Evolutionary conservation across 1,140 invertebrate species (phyloP), one percentile per base, ranked within the genome.

Genomic region (Rhagoletis zephyria): DNA sequence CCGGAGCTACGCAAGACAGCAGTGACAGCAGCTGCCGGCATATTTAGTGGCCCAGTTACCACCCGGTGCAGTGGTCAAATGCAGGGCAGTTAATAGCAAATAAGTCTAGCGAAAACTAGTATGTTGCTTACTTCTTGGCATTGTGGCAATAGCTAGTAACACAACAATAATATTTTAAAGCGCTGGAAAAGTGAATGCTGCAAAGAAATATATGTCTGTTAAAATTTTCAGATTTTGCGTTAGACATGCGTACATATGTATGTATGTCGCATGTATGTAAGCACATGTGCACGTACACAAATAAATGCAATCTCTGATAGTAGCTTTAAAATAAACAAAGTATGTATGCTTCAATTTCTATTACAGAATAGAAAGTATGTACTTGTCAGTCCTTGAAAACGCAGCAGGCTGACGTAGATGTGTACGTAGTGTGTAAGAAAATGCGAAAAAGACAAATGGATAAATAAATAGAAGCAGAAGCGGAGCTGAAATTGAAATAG

Each of bases 161-260:
- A 74, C 42, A 74, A 9, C 51, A 56, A 9, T 9, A 56, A 56
- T 6, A 56, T 7, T 7, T 10, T 56, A 56, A 56, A 56, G 2
- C 51, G 10, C 10, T 56, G 51, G 5, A 56, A 56, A 56, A 56
- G 10, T 30, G 67, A 14, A 16, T 4, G 51, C 51, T 56, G 51
- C 51, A 56, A 56, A 10, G 67, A 74, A 48, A 42, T 74, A 74
- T 74, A 42, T 74, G 67, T 45, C 67, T 74, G 67, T 45, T 42
- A 74, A 48, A 48, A 74, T 74, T 48, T 74, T 42, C 67, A 74
- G n/a, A 40, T 74, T 74, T 48, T 5, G 67, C 67, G 12, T 74
- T 3, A 48, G 67, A 10, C 51, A 56, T 30, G 51, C 51, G 61
- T 14, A n/a, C 61, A 63, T 63, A 63, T 12, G 61, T 12, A 63